Evolutionary conservation across 2,888 invertebrate genomes (phyloP), one percentile per base, ranked within the genome.

Genomic region (Ernsta delagoae): DNA sequence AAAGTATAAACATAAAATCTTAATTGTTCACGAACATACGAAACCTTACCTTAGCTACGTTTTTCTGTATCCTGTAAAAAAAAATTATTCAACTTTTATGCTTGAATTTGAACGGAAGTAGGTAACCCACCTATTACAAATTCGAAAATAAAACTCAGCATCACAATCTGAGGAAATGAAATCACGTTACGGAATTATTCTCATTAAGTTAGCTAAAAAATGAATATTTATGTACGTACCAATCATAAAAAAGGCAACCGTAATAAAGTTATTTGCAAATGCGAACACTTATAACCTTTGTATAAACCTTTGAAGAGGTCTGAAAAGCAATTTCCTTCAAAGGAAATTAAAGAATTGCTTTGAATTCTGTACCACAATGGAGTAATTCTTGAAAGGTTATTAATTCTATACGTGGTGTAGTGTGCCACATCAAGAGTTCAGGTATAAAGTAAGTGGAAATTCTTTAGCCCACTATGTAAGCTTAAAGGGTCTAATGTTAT

Each of bases 291-390:
- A 59, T 63, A 43, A 39, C 54, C 48, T 66, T 56, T 65, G 64
- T 62, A 50, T 12, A 11, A 65, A 61, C 43, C 11, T 59, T 64
- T 64, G 53, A 59, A 59, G 36, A 61, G 50, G 31, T 64, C 34
- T 70, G 63, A 76, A 75, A 76, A 74, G 75, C 75, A 88, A 89
- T 89, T 90, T 89, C 89, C 88, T 83, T 72, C 50, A 69, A 76
- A 85, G 89, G 88, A 89, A 88, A 89, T 88, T 87, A 87, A 81
- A 79, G 80, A 77, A 79, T 78, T 76, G 81, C 83, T 84, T 82
- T 75, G 74, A 77, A 81, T 60, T 70, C 70, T 64, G 59, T 63
- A 59, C 72, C 71, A 82, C 83, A 84, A 86, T 81, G 72, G 77
- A 75, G 78, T 75, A 76, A 80, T 85, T 83, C 75, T 73, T 74